phyloP scores from a whole-genome alignment of 2,113 vertebrate species.

The Zosterops borbonicus region DNA sequence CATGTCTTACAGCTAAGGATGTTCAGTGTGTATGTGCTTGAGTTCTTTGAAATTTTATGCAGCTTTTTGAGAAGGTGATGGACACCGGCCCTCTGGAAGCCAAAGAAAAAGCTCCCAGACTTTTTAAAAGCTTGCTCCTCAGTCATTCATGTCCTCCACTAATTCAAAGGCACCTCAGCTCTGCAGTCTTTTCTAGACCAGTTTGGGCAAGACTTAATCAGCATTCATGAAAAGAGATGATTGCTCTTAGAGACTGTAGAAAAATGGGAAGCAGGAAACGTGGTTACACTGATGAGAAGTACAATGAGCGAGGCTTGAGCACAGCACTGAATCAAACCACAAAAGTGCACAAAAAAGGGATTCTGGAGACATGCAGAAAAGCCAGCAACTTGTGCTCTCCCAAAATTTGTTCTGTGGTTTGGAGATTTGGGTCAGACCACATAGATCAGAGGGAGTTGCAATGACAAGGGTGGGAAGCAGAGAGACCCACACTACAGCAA shows the following conservation, averaged over 20 bases:
- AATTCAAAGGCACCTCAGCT: neutral
- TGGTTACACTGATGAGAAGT: neutral
- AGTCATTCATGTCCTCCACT: neutral
- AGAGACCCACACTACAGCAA: neutral
- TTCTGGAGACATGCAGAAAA: conserved; percentile 5
- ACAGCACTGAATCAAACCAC: neutral
- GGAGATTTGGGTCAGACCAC: conserved; percentile 21
- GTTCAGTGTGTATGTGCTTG: fast-evolving
- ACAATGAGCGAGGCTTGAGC: neutral
- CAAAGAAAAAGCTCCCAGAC: neutral
- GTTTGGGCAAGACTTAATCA: neutral
- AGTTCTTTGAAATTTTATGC: neutral
- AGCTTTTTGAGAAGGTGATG: neutral
- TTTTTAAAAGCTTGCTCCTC: neutral
- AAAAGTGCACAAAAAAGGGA: neutral
- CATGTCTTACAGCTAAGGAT: neutral
- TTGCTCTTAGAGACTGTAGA: neutral
- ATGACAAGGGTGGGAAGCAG: neutral
- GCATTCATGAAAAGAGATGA: neutral
- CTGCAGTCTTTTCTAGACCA: neutral
- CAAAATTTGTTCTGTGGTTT: conserved; percentile 20
- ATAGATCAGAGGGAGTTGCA: conserved; percentile 20
- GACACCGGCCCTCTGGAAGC: neutral
- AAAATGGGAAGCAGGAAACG: neutral
- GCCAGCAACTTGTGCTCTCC: neutral